A percentile compares a stretch with the other conserved stretches of the same genome.
Evolutionary conservation across 2,113 vertebrate genomes (phyloP).

Genomic region (Dissostichus mawsoni): DNA sequence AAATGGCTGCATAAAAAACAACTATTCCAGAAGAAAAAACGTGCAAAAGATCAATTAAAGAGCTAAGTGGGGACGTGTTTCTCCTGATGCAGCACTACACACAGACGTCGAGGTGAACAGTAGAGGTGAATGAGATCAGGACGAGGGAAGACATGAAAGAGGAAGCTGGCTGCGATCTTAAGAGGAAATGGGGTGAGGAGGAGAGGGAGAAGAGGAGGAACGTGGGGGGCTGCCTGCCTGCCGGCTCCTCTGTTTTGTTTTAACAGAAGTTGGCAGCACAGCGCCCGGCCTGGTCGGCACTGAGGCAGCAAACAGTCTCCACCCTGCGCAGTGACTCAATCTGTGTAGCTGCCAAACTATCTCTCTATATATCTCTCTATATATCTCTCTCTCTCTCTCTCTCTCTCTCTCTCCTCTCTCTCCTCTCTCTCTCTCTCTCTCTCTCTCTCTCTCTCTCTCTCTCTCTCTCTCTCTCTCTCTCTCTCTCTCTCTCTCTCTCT

Average conservation of each 20-base stretch:
- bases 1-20: neutral
- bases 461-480: too few relatives aligned
- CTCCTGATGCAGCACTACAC: neutral
- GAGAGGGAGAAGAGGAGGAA: slow-evolving; percentile 15
- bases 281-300: slow-evolving; percentile 32
- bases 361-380: too few relatives aligned
- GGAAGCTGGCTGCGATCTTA: slow-evolving; percentile 57
- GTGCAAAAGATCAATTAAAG: neutral
- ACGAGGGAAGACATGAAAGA: slow-evolving; percentile 46
- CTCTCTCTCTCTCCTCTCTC: too few relatives aligned
- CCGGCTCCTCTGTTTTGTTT: slow-evolving; percentile 52
- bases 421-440: neutral
- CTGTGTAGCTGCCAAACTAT: slow-evolving; percentile 12
- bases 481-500: neutral
- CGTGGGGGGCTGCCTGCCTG: neutral
- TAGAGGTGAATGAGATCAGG: slow-evolving; percentile 31
- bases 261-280: slow-evolving; percentile 55
- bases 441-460: too few relatives aligned
- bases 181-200: slow-evolving; percentile 45
- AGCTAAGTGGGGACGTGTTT: neutral
- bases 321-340: slow-evolving; percentile 49
- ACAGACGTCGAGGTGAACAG: slow-evolving; percentile 3
- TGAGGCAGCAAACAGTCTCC: slow-evolving; percentile 46
- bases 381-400: too few relatives aligned
- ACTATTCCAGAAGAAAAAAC: neutral